Conservation (phyloP, 1,140 invertebrate genomes). For the Forficula auricularia region DNA sequence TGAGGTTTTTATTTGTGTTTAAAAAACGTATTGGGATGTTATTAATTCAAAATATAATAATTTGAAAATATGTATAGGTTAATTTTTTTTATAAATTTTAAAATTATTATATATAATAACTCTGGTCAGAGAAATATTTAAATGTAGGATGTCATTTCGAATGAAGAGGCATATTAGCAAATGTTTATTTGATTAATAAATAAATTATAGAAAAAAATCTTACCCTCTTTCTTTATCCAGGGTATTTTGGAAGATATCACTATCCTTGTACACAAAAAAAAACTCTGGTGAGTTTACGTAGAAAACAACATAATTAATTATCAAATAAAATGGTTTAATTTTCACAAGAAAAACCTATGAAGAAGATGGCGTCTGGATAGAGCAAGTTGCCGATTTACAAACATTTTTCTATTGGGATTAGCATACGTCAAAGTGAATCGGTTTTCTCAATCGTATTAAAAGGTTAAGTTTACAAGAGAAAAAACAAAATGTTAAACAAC, state of each 20-base stretch:
- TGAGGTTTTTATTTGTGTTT: too few species aligned
- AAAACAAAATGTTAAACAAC: neutral
- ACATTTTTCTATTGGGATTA: slow-evolving; percentile 29
- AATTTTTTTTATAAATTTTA: too few species aligned
- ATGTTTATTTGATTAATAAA: too few species aligned
- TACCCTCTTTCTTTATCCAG: slow-evolving; percentile 9
- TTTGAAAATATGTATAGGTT: too few species aligned
- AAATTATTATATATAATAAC: too few species aligned
- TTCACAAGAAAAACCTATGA: slow-evolving; percentile 29
- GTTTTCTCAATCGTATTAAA: neutral
- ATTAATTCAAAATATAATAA: too few species aligned
- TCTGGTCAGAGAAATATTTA: too few species aligned
- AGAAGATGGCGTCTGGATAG: slow-evolving; percentile 36
- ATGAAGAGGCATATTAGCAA: too few species aligned
- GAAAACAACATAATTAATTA: slow-evolving; percentile 6
- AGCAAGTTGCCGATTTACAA: slow-evolving; percentile 30
- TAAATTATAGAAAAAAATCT: slow-evolving; percentile 1
- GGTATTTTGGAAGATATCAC: slow-evolving; percentile 3
- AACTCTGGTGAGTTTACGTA: slow-evolving; percentile 6
- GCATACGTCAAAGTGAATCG: slow-evolving; percentile 1
- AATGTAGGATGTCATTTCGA: too few species aligned
- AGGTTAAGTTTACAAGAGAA: neutral
- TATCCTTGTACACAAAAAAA: slow-evolving; percentile 7
- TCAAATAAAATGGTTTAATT: slow-evolving; percentile 6
- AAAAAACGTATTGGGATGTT: too few species aligned